Base-by-base conservation (phyloP, 1,140 invertebrate genomes). In the Steinernema feltiae region DNA sequence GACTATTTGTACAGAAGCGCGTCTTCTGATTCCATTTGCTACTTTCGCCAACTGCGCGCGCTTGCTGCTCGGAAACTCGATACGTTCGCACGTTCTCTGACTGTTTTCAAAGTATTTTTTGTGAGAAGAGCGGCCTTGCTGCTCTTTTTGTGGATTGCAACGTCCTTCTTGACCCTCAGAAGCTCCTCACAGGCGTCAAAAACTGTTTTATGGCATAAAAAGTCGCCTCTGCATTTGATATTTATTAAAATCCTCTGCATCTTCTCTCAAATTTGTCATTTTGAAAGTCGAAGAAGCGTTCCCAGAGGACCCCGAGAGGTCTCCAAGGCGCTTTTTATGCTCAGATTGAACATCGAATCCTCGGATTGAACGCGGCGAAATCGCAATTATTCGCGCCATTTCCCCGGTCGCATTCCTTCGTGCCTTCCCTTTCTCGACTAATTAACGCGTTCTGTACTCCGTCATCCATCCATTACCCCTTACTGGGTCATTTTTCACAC, bases 401-500 rank as follows among this genome's bases (percentile, higher is more conserved):
- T 27, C 24, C 15, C 53, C 53, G 2, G 24, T 21, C 53, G 53
- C 24, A 63, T 63, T 63, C 53, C 53, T 63, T 63, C 53, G 15
- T 63, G 15, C 24, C 24, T 27, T 63, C 53, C 12, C 53, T 21
- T 63, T 27, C 53, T 27, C 24, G 24, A 15, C 24, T 63, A 63
- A 63, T 63, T 63, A 63, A 27, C 53, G 53, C 53, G 53, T n/a
- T n/a, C 35, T 41, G 35, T 41, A 41, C 35, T 18, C 35, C 35
- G 35, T 41, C n/a, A n/a, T n/a, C n/a, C n/a, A n/a, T 46, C 53
- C 53, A 63, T 63, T 63, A 63, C 53, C 24, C 35, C 53, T 63
- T 27, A 15, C 24, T 27, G 53, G 53, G 53, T 63, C 53, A 63
- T 63, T 63, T 63, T 63, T 63, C 53, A 17, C 24, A 63, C 15